Conservation (phyloP, 2,113 vertebrate genomes). For the Sturnira hondurensis region DNA sequence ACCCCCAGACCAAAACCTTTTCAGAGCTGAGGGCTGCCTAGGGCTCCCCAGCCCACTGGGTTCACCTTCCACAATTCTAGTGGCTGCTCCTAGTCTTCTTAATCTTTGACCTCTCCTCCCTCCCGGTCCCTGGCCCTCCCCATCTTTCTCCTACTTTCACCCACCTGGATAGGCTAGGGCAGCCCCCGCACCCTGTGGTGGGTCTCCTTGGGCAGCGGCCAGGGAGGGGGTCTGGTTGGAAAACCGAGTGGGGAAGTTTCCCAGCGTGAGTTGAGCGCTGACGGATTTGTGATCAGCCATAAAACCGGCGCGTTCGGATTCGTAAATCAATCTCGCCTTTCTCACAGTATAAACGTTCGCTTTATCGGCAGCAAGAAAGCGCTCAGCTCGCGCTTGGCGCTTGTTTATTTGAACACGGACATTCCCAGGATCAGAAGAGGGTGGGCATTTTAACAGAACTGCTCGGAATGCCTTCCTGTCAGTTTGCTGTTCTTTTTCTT, state of each 20-base stretch:
- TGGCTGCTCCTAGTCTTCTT: neutral
- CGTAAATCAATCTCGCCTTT: slow-evolving; percentile 90
- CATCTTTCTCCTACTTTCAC: neutral
- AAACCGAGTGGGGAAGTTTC: slow-evolving; percentile 77
- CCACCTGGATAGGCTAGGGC: neutral
- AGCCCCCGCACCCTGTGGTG: neutral
- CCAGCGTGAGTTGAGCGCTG: slow-evolving; percentile 79
- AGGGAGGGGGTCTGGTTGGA: slow-evolving; percentile 38
- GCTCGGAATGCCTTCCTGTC: neutral
- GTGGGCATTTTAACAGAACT: slow-evolving; percentile 65
- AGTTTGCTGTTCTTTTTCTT: slow-evolving; percentile 20
- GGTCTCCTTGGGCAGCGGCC: slow-evolving; percentile 44
- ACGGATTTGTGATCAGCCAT: slow-evolving; percentile 94
- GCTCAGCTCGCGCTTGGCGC: slow-evolving; percentile 67
- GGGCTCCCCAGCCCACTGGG: neutral
- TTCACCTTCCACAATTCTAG: neutral
- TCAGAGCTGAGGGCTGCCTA: neutral
- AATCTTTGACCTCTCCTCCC: neutral
- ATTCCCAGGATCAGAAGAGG: slow-evolving; percentile 78
- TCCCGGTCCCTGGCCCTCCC: neutral
- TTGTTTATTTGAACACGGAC: slow-evolving; percentile 78
- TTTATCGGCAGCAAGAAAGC: slow-evolving; percentile 79
- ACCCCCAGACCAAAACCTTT: neutral
- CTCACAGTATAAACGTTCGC: slow-evolving; percentile 83
- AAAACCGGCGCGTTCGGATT: slow-evolving; percentile 86